Evolutionary conservation across 1,140 invertebrate species (phyloP).

Genomic region (Habropoda laboriosa): DNA sequence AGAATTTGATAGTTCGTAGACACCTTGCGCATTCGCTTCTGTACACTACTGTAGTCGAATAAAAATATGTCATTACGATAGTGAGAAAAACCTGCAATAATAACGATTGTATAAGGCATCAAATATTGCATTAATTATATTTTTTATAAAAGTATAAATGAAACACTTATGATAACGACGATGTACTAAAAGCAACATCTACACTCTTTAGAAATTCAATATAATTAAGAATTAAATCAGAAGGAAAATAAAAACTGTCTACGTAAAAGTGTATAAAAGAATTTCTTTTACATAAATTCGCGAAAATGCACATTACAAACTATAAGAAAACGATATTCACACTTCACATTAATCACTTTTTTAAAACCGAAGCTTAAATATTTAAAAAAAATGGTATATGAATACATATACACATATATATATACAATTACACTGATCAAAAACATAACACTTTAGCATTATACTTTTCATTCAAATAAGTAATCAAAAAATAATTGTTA

Average conservation of each 20-base stretch:
- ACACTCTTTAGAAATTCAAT: neutral
- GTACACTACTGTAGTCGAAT: constrained; percentile 32
- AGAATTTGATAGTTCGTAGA: constrained; percentile 15
- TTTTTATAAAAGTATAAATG: neutral
- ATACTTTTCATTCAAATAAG: neutral
- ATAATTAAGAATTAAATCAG: neutral
- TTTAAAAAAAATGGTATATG: neutral
- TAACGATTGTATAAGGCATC: constrained; percentile 56
- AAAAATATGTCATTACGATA: constrained; percentile 56
- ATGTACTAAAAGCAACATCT: neutral
- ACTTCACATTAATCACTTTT: neutral
- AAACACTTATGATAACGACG: neutral
- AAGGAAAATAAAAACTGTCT: constrained; percentile 1
- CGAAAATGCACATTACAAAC: neutral
- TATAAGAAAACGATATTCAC: neutral
- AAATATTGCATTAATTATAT: neutral
- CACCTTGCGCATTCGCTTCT: constrained; percentile 16
- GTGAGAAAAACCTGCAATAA: constrained; percentile 70
- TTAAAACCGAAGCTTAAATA: neutral
- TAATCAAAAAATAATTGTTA: neutral
- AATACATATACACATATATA: neutral
- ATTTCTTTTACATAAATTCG: constrained; percentile 1
- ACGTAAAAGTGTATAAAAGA: constrained; percentile 2
- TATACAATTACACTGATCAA: neutral
- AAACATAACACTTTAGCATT: constrained; percentile 7